Base-by-base conservation (phyloP, 2,797 vertebrate genomes). In the Thripadectes ignobilis region DNA sequence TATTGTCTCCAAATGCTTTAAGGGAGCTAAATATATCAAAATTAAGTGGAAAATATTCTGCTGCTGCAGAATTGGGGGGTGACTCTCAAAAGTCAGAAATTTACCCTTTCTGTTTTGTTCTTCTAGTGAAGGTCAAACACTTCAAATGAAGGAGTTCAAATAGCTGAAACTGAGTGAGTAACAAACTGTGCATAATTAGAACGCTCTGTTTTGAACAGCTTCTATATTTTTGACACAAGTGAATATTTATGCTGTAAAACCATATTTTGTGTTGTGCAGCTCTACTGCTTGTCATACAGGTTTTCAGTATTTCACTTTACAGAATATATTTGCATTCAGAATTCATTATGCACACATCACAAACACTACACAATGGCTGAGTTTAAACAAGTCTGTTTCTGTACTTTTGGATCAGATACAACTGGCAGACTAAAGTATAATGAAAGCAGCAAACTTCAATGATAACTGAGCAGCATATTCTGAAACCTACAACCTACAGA, bases 311-410 rank as follows among this genome's bases (percentile, higher is more conserved):
- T 96, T 94, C 92, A 58, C 52, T 96, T 96, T 96, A 94, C 93
- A 94, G 93, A 71, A 74, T 77, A 73, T 68, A 97, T 95, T 95
- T 94, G 89, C 95, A 97, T 94, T 92, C 69, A 58, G 83, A 92
- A 95, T 95, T 93, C 72, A 88, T 97, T 96, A 95, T 92, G 67
- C 78, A 88, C 78, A 95, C 92, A 96, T 95, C 85, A 91, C 89
- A 95, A 95, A 79, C 88, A 72, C 66, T 94, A 93, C 89, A 96
- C 89, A 96, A 92, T 91, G 82, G 57, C 77, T 96, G 91, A 94
- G 83, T 92, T 97, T 95, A 95, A 97, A 93, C 89, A 94, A 96
- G 94, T 65, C 92, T 95, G 80, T 92, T 97, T 93, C 80, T 94
- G 81, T 95, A 84, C 36, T 85, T 93, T 93, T 94, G 93, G 73